Percentiles rank a stretch among this genome's conserved stretches.
These are phyloP conservation scores for Chionoecetes opilio DNA, from an alignment of 1,140 invertebrate genomes.

Conservation along the genomic window DNA sequence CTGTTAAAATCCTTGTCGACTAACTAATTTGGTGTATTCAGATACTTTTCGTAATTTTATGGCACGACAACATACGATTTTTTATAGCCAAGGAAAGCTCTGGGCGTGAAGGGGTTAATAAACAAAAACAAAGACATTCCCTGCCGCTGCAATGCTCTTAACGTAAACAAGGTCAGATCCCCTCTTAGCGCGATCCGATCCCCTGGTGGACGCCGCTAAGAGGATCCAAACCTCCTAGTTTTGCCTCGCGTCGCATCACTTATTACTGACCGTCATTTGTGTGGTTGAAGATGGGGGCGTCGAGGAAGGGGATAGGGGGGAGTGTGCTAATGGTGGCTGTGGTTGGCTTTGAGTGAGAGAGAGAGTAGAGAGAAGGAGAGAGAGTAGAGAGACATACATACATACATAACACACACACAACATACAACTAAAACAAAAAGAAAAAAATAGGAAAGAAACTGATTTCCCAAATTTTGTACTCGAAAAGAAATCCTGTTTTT, in stretches of 20 bases:
- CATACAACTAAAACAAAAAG: too few relatives aligned
- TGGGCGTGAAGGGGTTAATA: too few relatives aligned
- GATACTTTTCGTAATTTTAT: too few relatives aligned
- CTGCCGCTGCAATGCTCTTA: background rate
- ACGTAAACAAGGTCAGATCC: background rate
- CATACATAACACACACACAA: too few relatives aligned
- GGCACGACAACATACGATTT: too few relatives aligned
- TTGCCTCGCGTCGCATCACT: slow-evolving; percentile 1
- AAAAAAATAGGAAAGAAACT: too few relatives aligned
- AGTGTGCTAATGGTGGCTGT: background rate
- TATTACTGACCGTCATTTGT: slow-evolving; percentile 20
- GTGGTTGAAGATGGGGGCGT: background rate
- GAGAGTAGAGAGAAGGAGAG: background rate
- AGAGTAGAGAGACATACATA: background rate
- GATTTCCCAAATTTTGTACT: too few relatives aligned
- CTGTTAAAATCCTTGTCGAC: too few relatives aligned
- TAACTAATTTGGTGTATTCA: too few relatives aligned
- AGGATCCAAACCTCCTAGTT: background rate
- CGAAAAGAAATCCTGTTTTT: too few relatives aligned
- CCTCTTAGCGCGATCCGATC: slow-evolving; percentile 8
- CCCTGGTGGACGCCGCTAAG: background rate
- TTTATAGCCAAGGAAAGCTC: too few relatives aligned
- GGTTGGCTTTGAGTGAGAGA: background rate
- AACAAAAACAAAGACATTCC: background rate
- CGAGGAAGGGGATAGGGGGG: background rate